Conservation (phyloP, 2,797 vertebrate species). For the Pseudomugil tenellus region DNA sequence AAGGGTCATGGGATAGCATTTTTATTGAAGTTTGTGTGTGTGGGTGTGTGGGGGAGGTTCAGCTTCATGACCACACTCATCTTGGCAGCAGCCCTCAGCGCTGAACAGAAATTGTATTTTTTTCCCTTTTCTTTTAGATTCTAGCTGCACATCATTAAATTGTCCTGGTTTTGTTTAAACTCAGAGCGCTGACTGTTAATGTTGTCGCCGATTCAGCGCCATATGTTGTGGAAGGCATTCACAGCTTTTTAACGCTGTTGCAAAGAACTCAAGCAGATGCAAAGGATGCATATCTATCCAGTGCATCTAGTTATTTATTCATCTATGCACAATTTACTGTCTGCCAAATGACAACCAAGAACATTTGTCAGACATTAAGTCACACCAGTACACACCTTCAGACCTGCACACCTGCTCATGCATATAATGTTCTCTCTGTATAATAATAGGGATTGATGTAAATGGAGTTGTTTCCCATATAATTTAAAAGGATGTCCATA, state of each 20-base stretch:
- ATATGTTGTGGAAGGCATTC: constrained; percentile 32
- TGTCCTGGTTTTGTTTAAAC: constrained; percentile 20
- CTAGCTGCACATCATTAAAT: constrained; percentile 14
- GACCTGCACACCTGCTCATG: constrained; percentile 67
- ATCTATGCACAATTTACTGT: constrained; percentile 57
- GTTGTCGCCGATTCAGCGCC: constrained; percentile 11
- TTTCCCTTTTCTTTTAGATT: neutral
- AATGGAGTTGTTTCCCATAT: constrained; percentile 48
- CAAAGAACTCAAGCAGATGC: constrained; percentile 5
- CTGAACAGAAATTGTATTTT: constrained; percentile 5
- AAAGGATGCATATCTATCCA: constrained; percentile 43
- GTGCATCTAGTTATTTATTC: constrained; percentile 52
- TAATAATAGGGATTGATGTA: constrained; percentile 23
- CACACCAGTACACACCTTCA: constrained; percentile 43
- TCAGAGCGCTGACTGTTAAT: constrained; percentile 8
- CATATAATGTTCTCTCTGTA: constrained; percentile 53
- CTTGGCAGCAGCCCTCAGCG: constrained; percentile 16
- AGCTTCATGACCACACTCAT: constrained; percentile 17
- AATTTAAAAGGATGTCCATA: constrained; percentile 41
- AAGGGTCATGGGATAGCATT: constrained; percentile 20
- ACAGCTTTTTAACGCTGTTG: constrained; percentile 21
- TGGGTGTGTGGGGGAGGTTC: constrained; percentile 26
- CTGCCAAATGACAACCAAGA: constrained; percentile 57
- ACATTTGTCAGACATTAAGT: constrained; percentile 64
- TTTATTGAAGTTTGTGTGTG: constrained; percentile 1